Percentiles rank a stretch among this genome's conserved stretches.
These are phyloP conservation scores for Falco naumanni DNA, from an alignment of 2,797 vertebrate genomes.

Conservation along the genomic window DNA sequence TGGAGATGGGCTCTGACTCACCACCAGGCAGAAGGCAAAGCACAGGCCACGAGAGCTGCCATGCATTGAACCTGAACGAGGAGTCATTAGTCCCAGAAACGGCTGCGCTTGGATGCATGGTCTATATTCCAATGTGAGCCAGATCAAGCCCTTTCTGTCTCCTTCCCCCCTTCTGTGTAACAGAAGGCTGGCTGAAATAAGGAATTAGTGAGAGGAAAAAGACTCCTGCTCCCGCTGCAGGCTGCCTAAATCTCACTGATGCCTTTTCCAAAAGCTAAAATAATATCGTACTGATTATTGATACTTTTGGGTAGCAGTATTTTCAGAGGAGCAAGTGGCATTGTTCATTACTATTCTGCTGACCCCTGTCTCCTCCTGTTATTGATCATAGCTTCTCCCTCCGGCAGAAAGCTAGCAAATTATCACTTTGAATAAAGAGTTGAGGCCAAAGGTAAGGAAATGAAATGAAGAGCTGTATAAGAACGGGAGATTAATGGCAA, in stretches of 20 bases:
- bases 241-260: neutral
- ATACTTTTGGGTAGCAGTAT: slow-evolving; percentile 34
- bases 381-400: slow-evolving; percentile 68
- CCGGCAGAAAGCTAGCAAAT: slow-evolving; percentile 50
- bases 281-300: slow-evolving; percentile 23
- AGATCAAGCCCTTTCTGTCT: neutral
- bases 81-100: neutral
- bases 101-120: neutral
- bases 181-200: slow-evolving; percentile 2
- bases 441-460: slow-evolving; percentile 65
- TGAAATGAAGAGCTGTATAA: slow-evolving; percentile 53
- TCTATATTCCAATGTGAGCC: neutral
- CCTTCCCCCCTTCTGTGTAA: neutral
- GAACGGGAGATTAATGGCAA: slow-evolving; percentile 62
- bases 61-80: neutral
- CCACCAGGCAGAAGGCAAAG: neutral
- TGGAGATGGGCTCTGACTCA: neutral
- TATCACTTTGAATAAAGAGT: slow-evolving; percentile 68
- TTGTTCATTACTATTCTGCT: slow-evolving; percentile 60
- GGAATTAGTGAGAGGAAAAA: neutral
- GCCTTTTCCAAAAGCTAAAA: slow-evolving; percentile 31
- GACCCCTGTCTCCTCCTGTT: slow-evolving; percentile 59
- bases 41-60: neutral
- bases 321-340: slow-evolving; percentile 52
- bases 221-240: neutral